Evolutionary conservation across 2,888 invertebrate species (phyloP), one percentile per base, ranked within the genome.

Genomic region (Dolichopus griseipennis): DNA sequence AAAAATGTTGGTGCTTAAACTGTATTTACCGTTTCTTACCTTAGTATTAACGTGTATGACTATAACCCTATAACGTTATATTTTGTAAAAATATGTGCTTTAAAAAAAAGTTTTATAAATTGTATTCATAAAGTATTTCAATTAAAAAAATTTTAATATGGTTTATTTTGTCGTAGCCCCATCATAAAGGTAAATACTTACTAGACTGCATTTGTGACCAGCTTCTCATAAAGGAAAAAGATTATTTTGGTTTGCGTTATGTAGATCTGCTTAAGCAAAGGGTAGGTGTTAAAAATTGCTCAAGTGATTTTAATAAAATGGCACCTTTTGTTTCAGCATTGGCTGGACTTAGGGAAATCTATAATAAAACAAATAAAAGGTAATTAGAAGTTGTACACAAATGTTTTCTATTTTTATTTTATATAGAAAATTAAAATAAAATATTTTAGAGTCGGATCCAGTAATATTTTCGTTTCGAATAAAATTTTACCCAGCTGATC

Each of bases 401-500:
- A n/a, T n/a, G n/a, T n/a, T n/a, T n/a, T n/a, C 43, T 68, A 67
- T 64, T 61, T 27, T 43, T 65, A 10, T 6, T 37, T 20, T 33
- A 27, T 22, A 61, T 34, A 34, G 2, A 65, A 65, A 65, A 65
- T 64, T 20, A 22, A 34, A 18, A 21, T n/a, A 41, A 5, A 27
- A 27, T 27, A 27, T 52, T 84, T 15, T 84, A 94, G 96, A 95
- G 83, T 88, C 95, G 76, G 91, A 93, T 75, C 93, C 95, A 70
- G 91, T 95, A 77, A 83, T 96, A 70, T 93, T 98, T 80, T 96
- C 95, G 83, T 95, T 98, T 82, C 92, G 97, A 72, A 94, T 97
- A 72, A 97, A 97, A 84, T 98, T 95, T 83, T 98, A 98, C 81
- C 97, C 98, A 20, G 93, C 93, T 69, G 95, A 97, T 83, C 97